Percentiles rank a stretch among this genome's conserved stretches.
Conservation (phyloP, 2,797 vertebrate species). For the Urocyon cinereoargenteus region DNA sequence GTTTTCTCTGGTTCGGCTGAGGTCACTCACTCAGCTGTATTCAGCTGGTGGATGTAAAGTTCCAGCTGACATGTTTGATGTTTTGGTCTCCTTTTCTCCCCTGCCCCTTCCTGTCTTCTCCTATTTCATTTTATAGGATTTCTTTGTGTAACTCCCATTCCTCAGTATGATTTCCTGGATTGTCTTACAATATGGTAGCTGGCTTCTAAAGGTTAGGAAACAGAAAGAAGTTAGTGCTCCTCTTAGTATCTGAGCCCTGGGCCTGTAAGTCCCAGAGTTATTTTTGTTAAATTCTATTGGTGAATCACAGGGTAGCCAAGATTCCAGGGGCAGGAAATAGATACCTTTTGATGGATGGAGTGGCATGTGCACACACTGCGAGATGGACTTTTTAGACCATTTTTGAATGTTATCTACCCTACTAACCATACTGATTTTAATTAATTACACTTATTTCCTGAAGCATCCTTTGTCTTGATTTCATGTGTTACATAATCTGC, state of each 20-base stretch:
- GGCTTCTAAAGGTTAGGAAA: background rate
- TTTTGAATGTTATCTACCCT: background rate
- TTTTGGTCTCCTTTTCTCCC: background rate
- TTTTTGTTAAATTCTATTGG: background rate
- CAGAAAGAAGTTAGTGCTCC: background rate
- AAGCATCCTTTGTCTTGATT: background rate
- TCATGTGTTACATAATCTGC: background rate
- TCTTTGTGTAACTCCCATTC: accelerated
- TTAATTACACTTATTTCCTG: background rate
- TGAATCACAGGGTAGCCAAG: background rate
- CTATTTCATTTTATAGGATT: background rate
- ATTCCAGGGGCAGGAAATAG: background rate
- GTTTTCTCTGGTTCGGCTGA: background rate
- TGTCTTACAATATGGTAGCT: background rate
- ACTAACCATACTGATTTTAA: background rate
- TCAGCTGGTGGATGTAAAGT: background rate
- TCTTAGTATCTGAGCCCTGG: background rate
- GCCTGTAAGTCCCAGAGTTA: background rate
- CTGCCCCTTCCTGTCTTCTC: too few species aligned
- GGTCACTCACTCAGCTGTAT: background rate
- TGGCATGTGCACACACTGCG: background rate
- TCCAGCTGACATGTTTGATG: background rate
- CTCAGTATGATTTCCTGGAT: background rate
- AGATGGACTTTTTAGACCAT: background rate
- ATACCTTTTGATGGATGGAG: background rate